Conservation (phyloP, 2,888 invertebrate species). For the Epiperipatus broadwayi region DNA sequence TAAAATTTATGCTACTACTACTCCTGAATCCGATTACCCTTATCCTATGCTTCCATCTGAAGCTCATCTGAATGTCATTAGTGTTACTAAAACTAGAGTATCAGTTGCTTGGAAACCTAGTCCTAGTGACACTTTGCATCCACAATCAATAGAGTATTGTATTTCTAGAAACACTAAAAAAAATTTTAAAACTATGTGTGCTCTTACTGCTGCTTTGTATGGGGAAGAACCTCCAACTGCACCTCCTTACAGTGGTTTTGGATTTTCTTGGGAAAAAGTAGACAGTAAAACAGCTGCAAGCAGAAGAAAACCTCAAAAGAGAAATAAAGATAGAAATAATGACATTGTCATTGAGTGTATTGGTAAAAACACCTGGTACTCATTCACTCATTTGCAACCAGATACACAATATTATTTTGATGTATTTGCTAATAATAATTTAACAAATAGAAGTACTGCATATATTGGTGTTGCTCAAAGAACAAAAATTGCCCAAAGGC, state of each 20-base stretch:
- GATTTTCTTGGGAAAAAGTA: constrained; percentile 20
- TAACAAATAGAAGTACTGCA: constrained; percentile 34
- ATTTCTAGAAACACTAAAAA: constrained; percentile 30
- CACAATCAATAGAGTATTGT: constrained; percentile 29
- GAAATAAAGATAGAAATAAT: not conserved
- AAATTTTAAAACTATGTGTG: constrained; percentile 34
- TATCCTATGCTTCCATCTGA: constrained; percentile 20
- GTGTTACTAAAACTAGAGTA: constrained; percentile 16
- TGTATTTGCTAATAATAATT: constrained; percentile 35
- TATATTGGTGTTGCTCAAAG: too few relatives aligned
- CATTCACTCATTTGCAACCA: constrained; percentile 31
- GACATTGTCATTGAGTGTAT: constrained; percentile 32
- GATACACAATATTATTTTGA: constrained; percentile 36
- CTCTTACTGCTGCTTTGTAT: constrained; percentile 29
- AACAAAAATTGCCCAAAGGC: too few relatives aligned
- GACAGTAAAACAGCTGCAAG: not conserved
- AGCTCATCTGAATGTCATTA: constrained; percentile 17
- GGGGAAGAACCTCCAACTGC: constrained; percentile 24
- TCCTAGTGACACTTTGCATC: constrained; percentile 15
- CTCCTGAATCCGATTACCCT: constrained; percentile 18
- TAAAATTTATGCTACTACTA: constrained; percentile 21
- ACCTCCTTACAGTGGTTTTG: constrained; percentile 24
- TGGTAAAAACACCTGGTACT: constrained; percentile 33
- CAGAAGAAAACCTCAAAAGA: not conserved
- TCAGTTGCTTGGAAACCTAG: constrained; percentile 20